Evolutionary conservation across 1,140 invertebrate genomes (phyloP).

Genomic region (Megathymus violae): DNA sequence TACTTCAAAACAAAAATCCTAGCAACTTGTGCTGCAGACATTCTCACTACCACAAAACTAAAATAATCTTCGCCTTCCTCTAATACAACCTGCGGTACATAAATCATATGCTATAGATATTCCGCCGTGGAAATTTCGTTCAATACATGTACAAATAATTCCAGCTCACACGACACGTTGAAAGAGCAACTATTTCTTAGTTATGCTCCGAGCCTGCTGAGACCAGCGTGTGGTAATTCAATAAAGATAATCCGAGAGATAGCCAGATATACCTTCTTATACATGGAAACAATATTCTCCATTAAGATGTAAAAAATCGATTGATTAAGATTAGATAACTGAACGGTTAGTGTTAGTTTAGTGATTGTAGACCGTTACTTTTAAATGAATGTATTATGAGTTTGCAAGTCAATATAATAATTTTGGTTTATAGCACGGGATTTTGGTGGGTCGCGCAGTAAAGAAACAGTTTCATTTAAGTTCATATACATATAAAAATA

Average conservation of each 20-base stretch:
- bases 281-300: slow-evolving; percentile 9
- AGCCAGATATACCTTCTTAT: slow-evolving; percentile 33
- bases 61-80: slow-evolving; percentile 30
- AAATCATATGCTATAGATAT: slow-evolving; percentile 32
- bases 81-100: slow-evolving; percentile 33
- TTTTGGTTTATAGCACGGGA: too few species aligned
- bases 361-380: background rate
- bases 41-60: slow-evolving; percentile 15
- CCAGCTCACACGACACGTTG: slow-evolving; percentile 35
- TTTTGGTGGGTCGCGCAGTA: too few species aligned
- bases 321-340: background rate
- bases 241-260: slow-evolving; percentile 70
- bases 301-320: background rate
- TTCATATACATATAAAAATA: too few species aligned
- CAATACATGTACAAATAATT: slow-evolving; percentile 33
- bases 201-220: slow-evolving; percentile 51
- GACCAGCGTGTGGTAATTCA: slow-evolving; percentile 74
- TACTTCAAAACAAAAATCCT: slow-evolving; percentile 10
- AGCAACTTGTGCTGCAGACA: slow-evolving; percentile 6
- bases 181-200: slow-evolving; percentile 48
- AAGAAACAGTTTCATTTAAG: too few species aligned
- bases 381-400: background rate
- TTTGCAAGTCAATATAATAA: too few species aligned
- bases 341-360: background rate
- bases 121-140: slow-evolving; percentile 33